Conservation (phyloP, 2,113 vertebrate genomes). For the Spizaetus ornatus region DNA sequence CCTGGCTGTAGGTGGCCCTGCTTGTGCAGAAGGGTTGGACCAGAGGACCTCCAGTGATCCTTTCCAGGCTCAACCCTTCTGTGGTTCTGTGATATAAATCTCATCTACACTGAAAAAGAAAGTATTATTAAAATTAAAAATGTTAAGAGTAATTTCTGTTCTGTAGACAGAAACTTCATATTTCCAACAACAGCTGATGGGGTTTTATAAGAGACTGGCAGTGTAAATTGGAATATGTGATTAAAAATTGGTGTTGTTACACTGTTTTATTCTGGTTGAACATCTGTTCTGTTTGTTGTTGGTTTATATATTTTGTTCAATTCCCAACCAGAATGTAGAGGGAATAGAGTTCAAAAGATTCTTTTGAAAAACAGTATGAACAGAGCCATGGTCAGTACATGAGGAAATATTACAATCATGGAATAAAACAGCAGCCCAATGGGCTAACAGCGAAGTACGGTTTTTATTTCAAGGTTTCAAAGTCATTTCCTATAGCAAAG, state of each 20-base stretch:
- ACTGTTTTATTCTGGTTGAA: neutral
- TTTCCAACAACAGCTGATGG: neutral
- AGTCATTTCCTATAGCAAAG: neutral
- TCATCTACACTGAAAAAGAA: neutral
- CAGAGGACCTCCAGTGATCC: neutral
- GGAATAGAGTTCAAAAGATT: neutral
- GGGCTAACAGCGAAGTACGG: neutral
- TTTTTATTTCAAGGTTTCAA: neutral
- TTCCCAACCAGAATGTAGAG: neutral
- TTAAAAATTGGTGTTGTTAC: neutral
- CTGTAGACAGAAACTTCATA: neutral
- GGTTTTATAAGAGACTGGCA: neutral
- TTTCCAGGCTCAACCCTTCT: neutral
- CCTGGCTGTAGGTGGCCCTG: neutral
- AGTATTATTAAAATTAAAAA: neutral
- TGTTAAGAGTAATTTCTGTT: neutral
- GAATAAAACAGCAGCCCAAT: neutral
- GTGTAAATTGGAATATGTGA: neutral
- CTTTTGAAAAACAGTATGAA: neutral
- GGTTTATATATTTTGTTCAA: neutral
- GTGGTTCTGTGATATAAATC: neutral
- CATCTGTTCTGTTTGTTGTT: neutral
- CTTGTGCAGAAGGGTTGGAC: neutral
- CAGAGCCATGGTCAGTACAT: neutral
- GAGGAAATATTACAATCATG: neutral